A percentile compares a stretch with the other conserved stretches of the same genome.
These are phyloP conservation scores for Falco cherrug DNA, from an alignment of 2,797 vertebrate species.

Conservation along the genomic window DNA sequence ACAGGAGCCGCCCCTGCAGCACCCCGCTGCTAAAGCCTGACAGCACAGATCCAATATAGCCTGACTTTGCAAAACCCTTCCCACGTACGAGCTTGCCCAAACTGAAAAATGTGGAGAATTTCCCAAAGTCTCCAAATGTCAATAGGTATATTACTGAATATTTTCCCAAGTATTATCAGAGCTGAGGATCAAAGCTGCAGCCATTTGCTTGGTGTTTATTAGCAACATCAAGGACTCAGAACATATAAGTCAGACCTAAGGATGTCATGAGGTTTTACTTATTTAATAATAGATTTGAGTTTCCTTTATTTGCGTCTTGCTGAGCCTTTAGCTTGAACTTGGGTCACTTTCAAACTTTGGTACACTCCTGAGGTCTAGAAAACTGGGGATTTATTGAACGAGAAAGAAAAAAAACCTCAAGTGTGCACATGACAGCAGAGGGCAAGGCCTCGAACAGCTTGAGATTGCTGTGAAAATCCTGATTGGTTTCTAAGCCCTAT, in stretches of 20 bases:
- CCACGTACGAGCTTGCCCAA: neutral
- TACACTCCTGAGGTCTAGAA: slow-evolving; percentile 34
- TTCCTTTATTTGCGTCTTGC: slow-evolving; percentile 58
- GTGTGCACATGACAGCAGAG: slow-evolving; percentile 50
- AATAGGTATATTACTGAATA: neutral
- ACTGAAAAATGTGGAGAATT: neutral
- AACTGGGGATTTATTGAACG: slow-evolving; percentile 46
- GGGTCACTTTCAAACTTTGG: slow-evolving; percentile 56
- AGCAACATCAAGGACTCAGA: slow-evolving; percentile 47
- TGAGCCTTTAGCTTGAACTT: slow-evolving; percentile 58
- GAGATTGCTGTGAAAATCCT: slow-evolving; percentile 55
- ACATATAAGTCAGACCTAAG: slow-evolving; percentile 28
- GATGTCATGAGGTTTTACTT: slow-evolving; percentile 1
- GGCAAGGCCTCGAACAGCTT: slow-evolving; percentile 60
- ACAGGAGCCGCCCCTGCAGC: neutral
- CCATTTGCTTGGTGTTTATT: slow-evolving; percentile 22
- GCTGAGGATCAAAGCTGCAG: neutral
- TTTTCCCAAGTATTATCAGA: neutral
- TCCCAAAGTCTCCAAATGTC: neutral
- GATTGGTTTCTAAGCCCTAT: slow-evolving; percentile 48
- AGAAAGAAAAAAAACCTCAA: slow-evolving; percentile 40
- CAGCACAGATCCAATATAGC: neutral
- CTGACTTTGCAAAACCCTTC: neutral
- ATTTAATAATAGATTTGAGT: slow-evolving; percentile 56
- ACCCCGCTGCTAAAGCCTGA: neutral